Evolutionary conservation across 2,888 invertebrate genomes (phyloP).

Genomic region (Nysson spinosus): DNA sequence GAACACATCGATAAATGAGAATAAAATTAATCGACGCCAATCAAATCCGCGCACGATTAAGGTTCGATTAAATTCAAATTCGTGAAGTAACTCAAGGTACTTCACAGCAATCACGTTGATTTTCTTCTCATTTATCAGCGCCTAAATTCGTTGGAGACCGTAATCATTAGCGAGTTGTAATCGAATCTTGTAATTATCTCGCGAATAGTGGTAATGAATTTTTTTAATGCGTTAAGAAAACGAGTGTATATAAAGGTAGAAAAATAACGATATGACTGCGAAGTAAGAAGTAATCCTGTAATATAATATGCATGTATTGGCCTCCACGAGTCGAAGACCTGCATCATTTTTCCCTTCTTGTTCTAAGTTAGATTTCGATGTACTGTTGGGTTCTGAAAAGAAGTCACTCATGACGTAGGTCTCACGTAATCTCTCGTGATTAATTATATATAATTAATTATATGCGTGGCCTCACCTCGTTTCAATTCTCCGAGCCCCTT

Average conservation of each 20-base stretch:
- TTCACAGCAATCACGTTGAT: constrained; percentile 9
- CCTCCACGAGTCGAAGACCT: constrained; percentile 4
- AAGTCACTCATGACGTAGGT: too few species aligned
- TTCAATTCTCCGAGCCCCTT: too few species aligned
- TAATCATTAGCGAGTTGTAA: constrained; percentile 4
- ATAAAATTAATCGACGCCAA: constrained; percentile 23
- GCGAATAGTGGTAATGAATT: constrained; percentile 3
- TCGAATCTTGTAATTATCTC: constrained; percentile 2
- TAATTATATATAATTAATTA: too few species aligned
- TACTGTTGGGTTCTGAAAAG: too few species aligned
- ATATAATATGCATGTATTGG: constrained; percentile 10
- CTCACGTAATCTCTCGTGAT: too few species aligned
- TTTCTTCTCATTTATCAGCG: constrained; percentile 36
- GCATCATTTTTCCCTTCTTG: not conserved
- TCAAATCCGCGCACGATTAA: not conserved
- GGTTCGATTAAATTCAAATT: not conserved
- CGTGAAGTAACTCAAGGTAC: not conserved
- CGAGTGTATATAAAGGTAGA: constrained; percentile 31
- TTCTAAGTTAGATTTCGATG: constrained; percentile 18
- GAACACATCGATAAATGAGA: constrained; percentile 44
- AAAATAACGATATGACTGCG: constrained; percentile 10
- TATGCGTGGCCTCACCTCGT: too few species aligned
- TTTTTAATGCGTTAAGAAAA: constrained; percentile 9
- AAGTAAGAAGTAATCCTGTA: constrained; percentile 13
- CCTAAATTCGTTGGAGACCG: constrained; percentile 11